Conservation (phyloP, 2,797 vertebrate species). For the Bovichtus variegatus region DNA sequence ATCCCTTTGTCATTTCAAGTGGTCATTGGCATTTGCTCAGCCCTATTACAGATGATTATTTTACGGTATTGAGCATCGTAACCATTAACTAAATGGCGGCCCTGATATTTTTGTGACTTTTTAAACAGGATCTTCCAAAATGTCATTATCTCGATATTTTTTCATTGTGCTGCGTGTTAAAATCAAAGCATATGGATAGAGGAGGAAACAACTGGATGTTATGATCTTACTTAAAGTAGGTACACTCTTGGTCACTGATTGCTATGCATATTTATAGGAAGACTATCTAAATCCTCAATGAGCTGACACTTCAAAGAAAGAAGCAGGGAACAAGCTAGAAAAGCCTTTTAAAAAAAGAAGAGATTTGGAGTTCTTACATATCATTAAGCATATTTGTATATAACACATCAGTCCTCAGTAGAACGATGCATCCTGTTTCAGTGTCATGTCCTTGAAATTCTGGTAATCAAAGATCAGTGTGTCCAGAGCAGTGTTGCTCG, state of each 20-base stretch:
- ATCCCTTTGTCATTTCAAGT: constrained; percentile 52
- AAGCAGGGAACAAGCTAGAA: constrained; percentile 4
- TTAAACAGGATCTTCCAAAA: constrained; percentile 30
- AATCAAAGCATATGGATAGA: constrained; percentile 18
- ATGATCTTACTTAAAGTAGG: constrained; percentile 12
- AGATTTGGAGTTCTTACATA: constrained; percentile 20
- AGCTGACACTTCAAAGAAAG: constrained; percentile 43
- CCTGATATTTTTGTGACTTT: constrained; percentile 41
- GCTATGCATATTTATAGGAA: constrained; percentile 28
- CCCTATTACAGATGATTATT: constrained; percentile 52
- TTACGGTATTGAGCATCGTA: constrained; percentile 41
- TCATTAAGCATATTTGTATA: constrained; percentile 2
- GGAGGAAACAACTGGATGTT: constrained; percentile 4
- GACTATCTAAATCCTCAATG: constrained; percentile 21
- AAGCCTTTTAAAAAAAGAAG: not conserved
- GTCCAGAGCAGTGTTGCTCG: not conserved
- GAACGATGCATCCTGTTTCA: constrained; percentile 4
- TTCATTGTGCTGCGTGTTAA: constrained; percentile 2
- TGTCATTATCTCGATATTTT: constrained; percentile 20
- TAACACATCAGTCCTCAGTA: not conserved
- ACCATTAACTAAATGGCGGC: constrained; percentile 41
- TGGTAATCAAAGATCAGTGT: constrained; percentile 16
- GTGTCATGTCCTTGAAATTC: constrained; percentile 9
- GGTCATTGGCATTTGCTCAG: constrained; percentile 50
- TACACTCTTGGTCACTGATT: constrained; percentile 19